Percentiles rank a stretch among this genome's conserved stretches.
Conservation (phyloP, 2,888 invertebrate genomes). For the Catocala fraxini region DNA sequence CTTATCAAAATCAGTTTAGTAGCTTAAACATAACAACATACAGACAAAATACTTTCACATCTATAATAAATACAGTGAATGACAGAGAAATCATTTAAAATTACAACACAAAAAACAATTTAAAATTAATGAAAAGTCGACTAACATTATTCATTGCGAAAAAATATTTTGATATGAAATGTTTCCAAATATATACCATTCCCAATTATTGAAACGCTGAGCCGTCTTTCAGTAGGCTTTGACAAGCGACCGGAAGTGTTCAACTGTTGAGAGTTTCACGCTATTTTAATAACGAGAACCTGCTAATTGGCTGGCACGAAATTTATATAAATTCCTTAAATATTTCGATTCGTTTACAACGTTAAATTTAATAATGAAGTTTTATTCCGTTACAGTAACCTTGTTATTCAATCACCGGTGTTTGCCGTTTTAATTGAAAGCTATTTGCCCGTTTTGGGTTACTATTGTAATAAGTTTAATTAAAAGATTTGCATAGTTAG, state of each 20-base stretch:
- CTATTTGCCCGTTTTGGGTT: no score
- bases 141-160: no score
- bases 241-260: constrained; percentile 41
- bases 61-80: no score
- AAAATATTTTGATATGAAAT: no score
- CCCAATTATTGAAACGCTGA: constrained; percentile 28
- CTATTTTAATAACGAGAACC: constrained; percentile 14
- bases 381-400: constrained; percentile 3
- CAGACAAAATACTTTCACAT: no score
- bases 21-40: no score
- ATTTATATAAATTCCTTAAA: constrained; percentile 17
- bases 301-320: constrained; percentile 24
- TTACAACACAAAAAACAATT: no score
- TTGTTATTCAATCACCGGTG: not conserved
- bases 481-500: not conserved
- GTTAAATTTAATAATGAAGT: not conserved
- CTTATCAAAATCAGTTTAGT: no score
- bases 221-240: constrained; percentile 27
- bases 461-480: not conserved
- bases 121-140: no score
- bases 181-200: constrained; percentile 8
- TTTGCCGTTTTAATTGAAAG: not conserved
- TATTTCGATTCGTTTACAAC: constrained; percentile 10
- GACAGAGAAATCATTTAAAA: no score
- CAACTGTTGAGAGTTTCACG: constrained; percentile 13